phyloP scores from a whole-genome alignment of 1,140 invertebrate genomes.

The Oryzaephilus surinamensis region DNA sequence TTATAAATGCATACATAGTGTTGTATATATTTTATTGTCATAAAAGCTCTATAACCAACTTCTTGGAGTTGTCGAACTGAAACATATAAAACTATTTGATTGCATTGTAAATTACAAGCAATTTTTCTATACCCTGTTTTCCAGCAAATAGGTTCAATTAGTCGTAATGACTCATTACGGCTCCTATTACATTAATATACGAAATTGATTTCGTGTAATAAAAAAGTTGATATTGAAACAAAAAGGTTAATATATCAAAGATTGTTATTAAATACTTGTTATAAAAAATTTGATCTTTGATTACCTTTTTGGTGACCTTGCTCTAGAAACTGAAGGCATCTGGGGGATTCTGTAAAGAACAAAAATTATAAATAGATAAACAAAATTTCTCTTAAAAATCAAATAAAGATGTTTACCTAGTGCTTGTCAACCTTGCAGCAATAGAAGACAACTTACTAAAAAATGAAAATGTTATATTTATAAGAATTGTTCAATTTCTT shows the following conservation, averaged over 20 bases:
- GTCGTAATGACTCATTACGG: constrained; percentile 10
- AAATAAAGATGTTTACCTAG: constrained; percentile 11
- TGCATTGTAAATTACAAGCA: background rate
- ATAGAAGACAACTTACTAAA: constrained; percentile 12
- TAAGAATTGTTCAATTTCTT: background rate
- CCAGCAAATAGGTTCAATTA: constrained; percentile 14
- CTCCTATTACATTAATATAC: too few relatives aligned
- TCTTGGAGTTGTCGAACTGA: constrained; percentile 5
- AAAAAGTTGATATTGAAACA: too few relatives aligned
- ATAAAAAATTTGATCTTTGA: background rate
- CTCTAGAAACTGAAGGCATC: constrained; percentile 9
- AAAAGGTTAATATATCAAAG: too few relatives aligned
- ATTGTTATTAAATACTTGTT: background rate
- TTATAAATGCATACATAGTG: too few relatives aligned
- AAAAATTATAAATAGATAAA: too few relatives aligned
- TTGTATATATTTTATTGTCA: too few relatives aligned
- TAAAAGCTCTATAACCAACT: constrained; percentile 6
- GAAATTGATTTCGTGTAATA: too few relatives aligned
- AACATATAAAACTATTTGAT: background rate
- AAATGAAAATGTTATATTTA: constrained; percentile 1
- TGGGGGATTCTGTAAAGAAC: constrained; percentile 9
- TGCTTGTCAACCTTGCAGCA: constrained; percentile 12
- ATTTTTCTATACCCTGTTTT: constrained; percentile 7
- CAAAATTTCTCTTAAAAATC: too few relatives aligned
- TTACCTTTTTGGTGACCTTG: constrained; percentile 11